Evolutionary conservation across 2,888 invertebrate genomes (phyloP).

Genomic region (Priocnemis perturbator): DNA sequence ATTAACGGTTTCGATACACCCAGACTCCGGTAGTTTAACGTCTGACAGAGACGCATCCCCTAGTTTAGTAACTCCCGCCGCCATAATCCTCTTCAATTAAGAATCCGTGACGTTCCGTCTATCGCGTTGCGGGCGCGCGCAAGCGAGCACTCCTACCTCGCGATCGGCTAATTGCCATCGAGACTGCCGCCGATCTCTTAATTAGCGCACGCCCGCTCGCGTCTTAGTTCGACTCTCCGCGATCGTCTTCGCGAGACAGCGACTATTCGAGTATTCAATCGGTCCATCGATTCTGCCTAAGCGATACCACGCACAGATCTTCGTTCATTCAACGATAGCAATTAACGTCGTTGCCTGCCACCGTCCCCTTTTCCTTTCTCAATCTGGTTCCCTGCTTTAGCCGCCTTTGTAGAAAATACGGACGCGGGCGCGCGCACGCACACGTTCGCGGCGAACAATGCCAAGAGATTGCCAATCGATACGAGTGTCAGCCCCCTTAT

Average conservation of each 20-base stretch:
- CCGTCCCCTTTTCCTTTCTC: no score
- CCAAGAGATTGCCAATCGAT: no score
- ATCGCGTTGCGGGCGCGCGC: conserved; percentile 11
- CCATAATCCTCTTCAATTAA: conserved; percentile 53
- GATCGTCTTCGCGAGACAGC: conserved; percentile 16
- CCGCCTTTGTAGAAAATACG: no score
- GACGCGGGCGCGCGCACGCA: no score
- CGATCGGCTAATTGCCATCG: conserved; percentile 53
- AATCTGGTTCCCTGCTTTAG: no score
- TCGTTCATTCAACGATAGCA: no score
- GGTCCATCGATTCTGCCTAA: conserved; percentile 27
- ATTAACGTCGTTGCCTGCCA: no score
- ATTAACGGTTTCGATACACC: conserved; percentile 34
- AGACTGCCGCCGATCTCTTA: conserved; percentile 53
- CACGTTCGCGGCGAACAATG: no score
- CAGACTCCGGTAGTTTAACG: no score
- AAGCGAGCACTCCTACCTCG: conserved; percentile 48
- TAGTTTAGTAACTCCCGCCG: conserved; percentile 36
- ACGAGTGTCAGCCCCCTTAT: no score
- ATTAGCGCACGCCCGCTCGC: conserved; percentile 38
- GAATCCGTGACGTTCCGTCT: conserved; percentile 31
- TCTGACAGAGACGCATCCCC: conserved; percentile 10
- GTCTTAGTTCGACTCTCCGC: conserved; percentile 37
- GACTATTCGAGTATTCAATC: conserved; percentile 31
- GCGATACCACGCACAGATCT: no score